Percentiles rank a stretch among this genome's conserved stretches.
These are phyloP conservation scores for Hipparchia sbordonii DNA, from an alignment of 2,888 invertebrate species.

Conservation along the genomic window DNA sequence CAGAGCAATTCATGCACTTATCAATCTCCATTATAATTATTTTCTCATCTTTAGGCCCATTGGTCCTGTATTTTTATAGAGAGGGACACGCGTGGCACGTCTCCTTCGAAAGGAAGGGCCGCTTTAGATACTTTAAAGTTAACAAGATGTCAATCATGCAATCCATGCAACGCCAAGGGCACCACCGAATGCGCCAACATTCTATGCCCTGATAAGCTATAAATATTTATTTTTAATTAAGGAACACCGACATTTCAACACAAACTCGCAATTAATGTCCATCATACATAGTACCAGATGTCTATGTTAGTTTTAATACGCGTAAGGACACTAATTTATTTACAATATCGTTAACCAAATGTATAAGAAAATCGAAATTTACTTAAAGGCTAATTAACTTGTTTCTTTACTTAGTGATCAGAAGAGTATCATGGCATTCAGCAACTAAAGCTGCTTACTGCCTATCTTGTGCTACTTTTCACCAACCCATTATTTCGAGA, in stretches of 20 bases:
- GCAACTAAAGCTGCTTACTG: too few relatives aligned
- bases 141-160: conserved; percentile 1
- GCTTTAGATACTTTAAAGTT: background rate
- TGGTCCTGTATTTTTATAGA: background rate
- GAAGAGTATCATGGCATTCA: too few relatives aligned
- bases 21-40: background rate
- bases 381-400: background rate
- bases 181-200: conserved; percentile 17
- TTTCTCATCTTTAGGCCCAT: background rate
- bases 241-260: conserved; percentile 5
- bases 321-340: background rate
- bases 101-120: background rate
- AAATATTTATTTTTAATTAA: conserved; percentile 10
- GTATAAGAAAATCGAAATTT: background rate
- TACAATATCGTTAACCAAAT: background rate
- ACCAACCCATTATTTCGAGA: too few relatives aligned
- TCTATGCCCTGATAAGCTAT: conserved; percentile 5
- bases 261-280: conserved; percentile 1
- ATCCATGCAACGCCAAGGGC: conserved; percentile 5
- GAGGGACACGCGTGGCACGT: background rate
- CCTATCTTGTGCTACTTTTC: too few relatives aligned
- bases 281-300: background rate
- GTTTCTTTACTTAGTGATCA: background rate
- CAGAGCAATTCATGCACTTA: too few relatives aligned
- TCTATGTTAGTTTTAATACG: background rate